Evolutionary conservation across 1,140 invertebrate genomes (phyloP).

Genomic region (Lamellibrachia luymesi): DNA sequence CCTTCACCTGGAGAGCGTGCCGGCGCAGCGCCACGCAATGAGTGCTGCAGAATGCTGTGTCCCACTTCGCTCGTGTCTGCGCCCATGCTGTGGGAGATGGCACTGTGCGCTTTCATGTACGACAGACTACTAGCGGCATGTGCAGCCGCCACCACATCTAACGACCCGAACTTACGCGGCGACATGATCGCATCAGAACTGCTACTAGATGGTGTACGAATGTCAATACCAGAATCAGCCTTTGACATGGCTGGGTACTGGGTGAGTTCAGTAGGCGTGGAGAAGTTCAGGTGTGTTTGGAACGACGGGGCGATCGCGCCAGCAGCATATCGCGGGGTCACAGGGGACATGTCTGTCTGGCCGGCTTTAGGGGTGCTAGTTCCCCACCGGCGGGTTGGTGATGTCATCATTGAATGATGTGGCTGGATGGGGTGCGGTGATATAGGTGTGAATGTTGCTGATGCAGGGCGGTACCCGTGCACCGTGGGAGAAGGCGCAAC

Average conservation of each 20-base stretch:
- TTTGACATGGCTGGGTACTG: background rate
- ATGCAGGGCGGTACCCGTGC: slow-evolving; percentile 30
- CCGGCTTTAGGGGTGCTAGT: slow-evolving; percentile 26
- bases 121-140: background rate
- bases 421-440: slow-evolving; percentile 49
- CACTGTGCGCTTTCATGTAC: background rate
- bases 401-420: slow-evolving; percentile 38
- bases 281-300: slow-evolving; percentile 28
- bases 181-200: background rate
- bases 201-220: slow-evolving; percentile 27
- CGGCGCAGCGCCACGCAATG: background rate
- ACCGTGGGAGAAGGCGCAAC: slow-evolving; percentile 34
- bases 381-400: slow-evolving; percentile 48
- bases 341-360: slow-evolving; percentile 39
- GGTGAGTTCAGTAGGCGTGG: slow-evolving; percentile 1
- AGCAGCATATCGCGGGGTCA: slow-evolving; percentile 43
- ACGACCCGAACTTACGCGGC: background rate
- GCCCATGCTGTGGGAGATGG: background rate
- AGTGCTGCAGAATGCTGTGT: slow-evolving; percentile 17
- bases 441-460: slow-evolving; percentile 51
- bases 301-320: slow-evolving; percentile 27
- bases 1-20: background rate
- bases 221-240: slow-evolving; percentile 44
- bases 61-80: slow-evolving; percentile 1
- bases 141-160: background rate